Percentiles rank a stretch among this genome's conserved stretches.
Evolutionary conservation across 2,888 invertebrate species (phyloP).

Genomic region (Ceriagrion tenellum): DNA sequence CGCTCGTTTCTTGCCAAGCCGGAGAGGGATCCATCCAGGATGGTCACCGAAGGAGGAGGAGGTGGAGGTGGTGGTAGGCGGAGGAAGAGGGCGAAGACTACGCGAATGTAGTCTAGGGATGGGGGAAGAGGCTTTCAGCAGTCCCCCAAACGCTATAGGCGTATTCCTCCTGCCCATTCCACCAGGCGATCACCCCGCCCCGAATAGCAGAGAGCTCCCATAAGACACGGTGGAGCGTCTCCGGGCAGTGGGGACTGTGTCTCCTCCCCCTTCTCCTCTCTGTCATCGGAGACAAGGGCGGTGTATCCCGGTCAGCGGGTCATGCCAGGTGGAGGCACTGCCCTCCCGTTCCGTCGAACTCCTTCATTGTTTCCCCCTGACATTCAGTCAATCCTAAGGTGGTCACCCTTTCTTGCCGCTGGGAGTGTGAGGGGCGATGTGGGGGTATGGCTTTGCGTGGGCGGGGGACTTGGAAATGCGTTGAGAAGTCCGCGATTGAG

Average conservation of each 20-base stretch:
- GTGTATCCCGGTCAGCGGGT: constrained; percentile 60
- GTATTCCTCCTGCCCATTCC: not conserved
- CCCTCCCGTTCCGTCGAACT: not conserved
- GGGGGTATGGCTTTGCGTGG: not conserved
- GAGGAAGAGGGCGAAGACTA: not conserved
- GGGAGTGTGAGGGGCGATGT: not conserved
- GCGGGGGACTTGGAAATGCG: constrained; percentile 46
- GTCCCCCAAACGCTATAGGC: not conserved
- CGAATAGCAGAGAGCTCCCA: constrained; percentile 28
- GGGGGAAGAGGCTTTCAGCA: not conserved
- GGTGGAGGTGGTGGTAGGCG: too few species aligned
- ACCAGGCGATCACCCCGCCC: not conserved
- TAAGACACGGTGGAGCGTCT: not conserved
- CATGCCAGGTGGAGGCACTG: not conserved
- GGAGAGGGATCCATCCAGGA: constrained; percentile 8
- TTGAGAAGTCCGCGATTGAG: not conserved
- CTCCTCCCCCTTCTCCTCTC: too few species aligned
- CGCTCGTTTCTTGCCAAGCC: not conserved
- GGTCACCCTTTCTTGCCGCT: constrained; percentile 29
- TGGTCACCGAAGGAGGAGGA: not conserved
- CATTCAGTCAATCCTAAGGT: not conserved
- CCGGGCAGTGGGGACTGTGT: not conserved
- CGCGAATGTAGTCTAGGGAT: not conserved
- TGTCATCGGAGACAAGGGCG: too few species aligned
- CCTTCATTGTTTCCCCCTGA: constrained; percentile 27